Evolutionary conservation across 2,797 vertebrate genomes (phyloP), one percentile per base, ranked within the genome.

Genomic region (Cyclopterus lumpus): DNA sequence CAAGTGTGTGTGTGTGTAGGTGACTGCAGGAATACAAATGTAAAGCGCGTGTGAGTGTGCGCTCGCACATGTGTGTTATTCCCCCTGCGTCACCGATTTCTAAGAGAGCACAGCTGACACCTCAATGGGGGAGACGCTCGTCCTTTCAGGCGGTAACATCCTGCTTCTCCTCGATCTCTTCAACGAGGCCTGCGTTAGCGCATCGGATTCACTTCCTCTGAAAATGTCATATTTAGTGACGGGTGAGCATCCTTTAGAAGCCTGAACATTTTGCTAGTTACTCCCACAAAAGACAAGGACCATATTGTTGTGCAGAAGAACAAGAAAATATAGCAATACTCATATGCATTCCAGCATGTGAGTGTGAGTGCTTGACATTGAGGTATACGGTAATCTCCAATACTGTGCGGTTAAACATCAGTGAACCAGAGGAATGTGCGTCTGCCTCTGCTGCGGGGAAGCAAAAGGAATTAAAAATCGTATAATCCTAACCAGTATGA

Each of bases 71-170:
- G 58, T 60, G 73, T 77, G 78, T 78, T 71, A 80, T 79, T 83
- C 84, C 79, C 79, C 73, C 48, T 5, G 74, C 7, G 51, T 60
- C 54, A 75, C 51, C 22, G 73, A 60, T 73, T 77, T 92, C 82
- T 85, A 24, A 74, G 86, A 82, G 79, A 68, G 76, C 88, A 63
- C 89, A 87, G 84, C 88, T 89, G 91, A 90, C 86, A 84, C 79
- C 81, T 91, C 81, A 82, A 83, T 77, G 57, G 81, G n/a, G 59
- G 59, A 73, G 70, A 87, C 44, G 75, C 66, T 60, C 26, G 62
- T 64, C 82, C 71, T 90, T 86, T 88, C 76, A 87, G 72, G 80
- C 61, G 22, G 61, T 76, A 82, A 88, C 78, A 88, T 89, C 82
- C 81, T 57, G 80, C 70, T 73, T 48, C 71, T 51, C 34, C 82